phyloP scores from a whole-genome alignment of 2,888 invertebrate species.

The Nyleta sp. region DNA sequence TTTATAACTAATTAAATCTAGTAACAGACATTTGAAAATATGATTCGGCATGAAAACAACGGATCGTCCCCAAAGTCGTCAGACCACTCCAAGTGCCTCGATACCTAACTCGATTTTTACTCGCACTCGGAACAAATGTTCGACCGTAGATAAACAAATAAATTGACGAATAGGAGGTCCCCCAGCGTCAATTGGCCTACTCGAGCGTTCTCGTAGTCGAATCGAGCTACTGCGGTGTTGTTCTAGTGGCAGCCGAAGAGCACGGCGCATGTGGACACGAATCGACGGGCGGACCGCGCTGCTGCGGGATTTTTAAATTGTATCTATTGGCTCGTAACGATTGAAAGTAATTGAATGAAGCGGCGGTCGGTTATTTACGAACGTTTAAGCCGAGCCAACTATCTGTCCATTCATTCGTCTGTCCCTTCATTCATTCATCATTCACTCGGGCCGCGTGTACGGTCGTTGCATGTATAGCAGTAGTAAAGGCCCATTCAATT shows the following conservation, averaged over 20 bases:
- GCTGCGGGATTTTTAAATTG: constrained; percentile 80
- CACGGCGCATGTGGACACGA: constrained; percentile 16
- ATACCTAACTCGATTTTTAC: too few relatives aligned
- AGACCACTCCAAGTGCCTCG: too few relatives aligned
- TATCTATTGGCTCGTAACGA: constrained; percentile 82
- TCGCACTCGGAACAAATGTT: background rate
- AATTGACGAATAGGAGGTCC: constrained; percentile 47
- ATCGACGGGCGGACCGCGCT: constrained; percentile 53
- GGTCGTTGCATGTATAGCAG: constrained; percentile 81
- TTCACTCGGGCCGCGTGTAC: constrained; percentile 79
- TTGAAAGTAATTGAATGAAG: constrained; percentile 83
- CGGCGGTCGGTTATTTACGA: constrained; percentile 82
- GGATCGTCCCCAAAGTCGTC: too few relatives aligned
- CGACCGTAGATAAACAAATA: constrained; percentile 38
- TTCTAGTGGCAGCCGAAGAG: constrained; percentile 46
- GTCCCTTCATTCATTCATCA: constrained; percentile 83
- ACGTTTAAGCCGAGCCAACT: constrained; percentile 82
- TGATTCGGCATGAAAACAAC: too few relatives aligned
- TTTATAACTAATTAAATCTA: too few relatives aligned
- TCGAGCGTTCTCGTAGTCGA: constrained; percentile 18
- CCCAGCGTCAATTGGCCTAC: constrained; percentile 40
- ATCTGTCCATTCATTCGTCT: constrained; percentile 83
- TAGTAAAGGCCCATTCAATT: constrained; percentile 83
- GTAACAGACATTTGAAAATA: too few relatives aligned
- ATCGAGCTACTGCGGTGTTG: constrained; percentile 1